Percentiles rank a stretch among this genome's conserved stretches.
Evolutionary conservation across 2,888 invertebrate genomes (phyloP).

Genomic region (Drosophila testacea): DNA sequence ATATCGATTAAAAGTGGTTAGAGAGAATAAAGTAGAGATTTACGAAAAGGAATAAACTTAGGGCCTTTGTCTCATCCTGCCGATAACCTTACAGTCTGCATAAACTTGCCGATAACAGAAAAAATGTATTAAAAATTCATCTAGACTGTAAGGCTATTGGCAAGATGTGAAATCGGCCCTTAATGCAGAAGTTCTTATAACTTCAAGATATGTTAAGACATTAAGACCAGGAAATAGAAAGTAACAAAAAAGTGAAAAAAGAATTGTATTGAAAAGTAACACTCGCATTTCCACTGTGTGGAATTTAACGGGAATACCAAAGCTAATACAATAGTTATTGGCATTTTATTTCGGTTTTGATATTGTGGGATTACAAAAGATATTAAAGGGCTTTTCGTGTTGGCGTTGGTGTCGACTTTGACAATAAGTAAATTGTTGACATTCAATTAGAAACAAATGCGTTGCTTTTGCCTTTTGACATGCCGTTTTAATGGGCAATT

Average conservation of each 20-base stretch:
- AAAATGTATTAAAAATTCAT: too few relatives aligned
- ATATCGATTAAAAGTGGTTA: neutral
- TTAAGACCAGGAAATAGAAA: neutral
- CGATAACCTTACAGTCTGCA: too few relatives aligned
- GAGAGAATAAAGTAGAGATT: too few relatives aligned
- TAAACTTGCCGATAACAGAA: too few relatives aligned
- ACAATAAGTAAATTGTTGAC: slow-evolving; percentile 65
- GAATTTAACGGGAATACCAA: slow-evolving; percentile 4
- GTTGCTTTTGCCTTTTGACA: slow-evolving; percentile 56
- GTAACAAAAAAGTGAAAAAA: neutral
- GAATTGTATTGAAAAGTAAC: neutral
- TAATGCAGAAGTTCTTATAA: too few relatives aligned
- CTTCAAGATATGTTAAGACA: too few relatives aligned
- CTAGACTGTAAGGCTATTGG: too few relatives aligned
- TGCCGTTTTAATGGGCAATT: slow-evolving; percentile 63
- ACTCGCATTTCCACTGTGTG: neutral
- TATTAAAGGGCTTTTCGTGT: slow-evolving; percentile 17
- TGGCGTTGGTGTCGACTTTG: slow-evolving; percentile 44
- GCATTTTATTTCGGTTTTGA: slow-evolving; percentile 19
- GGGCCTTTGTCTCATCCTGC: too few relatives aligned
- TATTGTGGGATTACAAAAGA: slow-evolving; percentile 35
- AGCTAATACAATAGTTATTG: slow-evolving; percentile 25
- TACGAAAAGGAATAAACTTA: too few relatives aligned
- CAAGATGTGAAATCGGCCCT: too few relatives aligned
- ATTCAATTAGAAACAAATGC: slow-evolving; percentile 63